A percentile compares a stretch with the other conserved stretches of the same genome.
These are phyloP conservation scores for Crax fasciolata DNA, from an alignment of 2,797 vertebrate species.

Conservation along the genomic window DNA sequence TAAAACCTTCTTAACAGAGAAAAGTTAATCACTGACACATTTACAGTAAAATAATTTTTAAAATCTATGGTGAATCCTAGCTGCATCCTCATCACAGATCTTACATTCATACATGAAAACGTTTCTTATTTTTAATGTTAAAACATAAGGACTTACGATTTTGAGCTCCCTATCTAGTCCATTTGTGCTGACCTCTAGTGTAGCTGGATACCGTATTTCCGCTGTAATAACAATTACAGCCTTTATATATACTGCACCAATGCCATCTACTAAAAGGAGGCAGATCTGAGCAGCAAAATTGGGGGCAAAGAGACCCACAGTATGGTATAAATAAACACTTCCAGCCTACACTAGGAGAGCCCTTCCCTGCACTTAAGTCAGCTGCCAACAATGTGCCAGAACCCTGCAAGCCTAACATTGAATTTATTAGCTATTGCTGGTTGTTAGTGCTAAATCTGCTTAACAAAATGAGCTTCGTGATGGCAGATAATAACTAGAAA, in stretches of 20 bases:
- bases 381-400: slow-evolving; percentile 75
- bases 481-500: slow-evolving; percentile 34
- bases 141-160: neutral
- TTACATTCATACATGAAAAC: neutral
- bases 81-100: neutral
- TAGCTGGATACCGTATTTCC: neutral
- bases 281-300: slow-evolving; percentile 45
- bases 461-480: slow-evolving; percentile 65
- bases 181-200: neutral
- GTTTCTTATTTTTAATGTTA: neutral
- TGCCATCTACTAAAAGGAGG: slow-evolving; percentile 61
- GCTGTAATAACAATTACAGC: slow-evolving; percentile 10
- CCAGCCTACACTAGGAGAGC: slow-evolving; percentile 68
- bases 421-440: slow-evolving; percentile 75
- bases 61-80: neutral
- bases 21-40: neutral
- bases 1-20: neutral
- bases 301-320: slow-evolving; percentile 75
- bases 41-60: neutral
- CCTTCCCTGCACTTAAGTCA: slow-evolving; percentile 70
- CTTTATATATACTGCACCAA: slow-evolving; percentile 7
- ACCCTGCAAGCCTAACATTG: slow-evolving; percentile 60
- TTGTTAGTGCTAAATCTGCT: slow-evolving; percentile 68
- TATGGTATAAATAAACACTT: slow-evolving; percentile 74
- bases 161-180: neutral